These are phyloP conservation scores for Corticium candelabrum DNA, from an alignment of 37 sponge, comb jelly and placozoan genomes.

Conservation along the genomic window DNA sequence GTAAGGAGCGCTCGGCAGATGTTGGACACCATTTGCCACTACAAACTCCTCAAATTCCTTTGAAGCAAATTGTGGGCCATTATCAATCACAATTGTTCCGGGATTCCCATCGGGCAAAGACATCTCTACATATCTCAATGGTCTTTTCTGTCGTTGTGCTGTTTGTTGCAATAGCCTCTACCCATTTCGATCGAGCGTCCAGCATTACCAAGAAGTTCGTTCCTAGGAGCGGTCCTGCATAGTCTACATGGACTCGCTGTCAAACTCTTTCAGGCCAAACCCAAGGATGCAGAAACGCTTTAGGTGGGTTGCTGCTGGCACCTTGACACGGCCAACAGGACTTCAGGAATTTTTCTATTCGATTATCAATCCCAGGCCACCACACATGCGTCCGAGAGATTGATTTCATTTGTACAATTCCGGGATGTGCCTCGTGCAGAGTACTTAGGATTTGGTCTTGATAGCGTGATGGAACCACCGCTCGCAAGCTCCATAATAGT, in stretches of 20 bases:
- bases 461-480: slow-evolving; percentile 16
- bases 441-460: slow-evolving; percentile 9
- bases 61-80: too few relatives aligned
- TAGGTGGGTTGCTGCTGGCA: neutral
- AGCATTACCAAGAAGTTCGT: too few relatives aligned
- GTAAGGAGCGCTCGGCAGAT: too few relatives aligned
- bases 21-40: too few relatives aligned
- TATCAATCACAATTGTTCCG: too few relatives aligned
- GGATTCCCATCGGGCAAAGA: too few relatives aligned
- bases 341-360: slow-evolving; percentile 20
- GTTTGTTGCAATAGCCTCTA: too few relatives aligned
- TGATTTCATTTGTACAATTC: slow-evolving; percentile 28
- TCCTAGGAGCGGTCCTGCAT: slow-evolving; percentile 23
- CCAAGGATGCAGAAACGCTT: slow-evolving; percentile 23
- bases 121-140: too few relatives aligned
- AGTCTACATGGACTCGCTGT: slow-evolving; percentile 23
- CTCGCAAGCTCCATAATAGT: slow-evolving; percentile 24
- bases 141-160: too few relatives aligned
- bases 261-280: slow-evolving; percentile 23
- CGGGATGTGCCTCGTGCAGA: slow-evolving; percentile 35
- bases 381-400: slow-evolving; percentile 27
- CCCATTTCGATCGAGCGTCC: too few relatives aligned
- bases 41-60: too few relatives aligned
- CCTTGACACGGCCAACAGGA: slow-evolving; percentile 13
- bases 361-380: slow-evolving; percentile 25